A percentile compares a stretch with the other conserved stretches of the same genome.
phyloP scores from a whole-genome alignment of 2,888 invertebrate species.

The Galerucella pusilla region DNA sequence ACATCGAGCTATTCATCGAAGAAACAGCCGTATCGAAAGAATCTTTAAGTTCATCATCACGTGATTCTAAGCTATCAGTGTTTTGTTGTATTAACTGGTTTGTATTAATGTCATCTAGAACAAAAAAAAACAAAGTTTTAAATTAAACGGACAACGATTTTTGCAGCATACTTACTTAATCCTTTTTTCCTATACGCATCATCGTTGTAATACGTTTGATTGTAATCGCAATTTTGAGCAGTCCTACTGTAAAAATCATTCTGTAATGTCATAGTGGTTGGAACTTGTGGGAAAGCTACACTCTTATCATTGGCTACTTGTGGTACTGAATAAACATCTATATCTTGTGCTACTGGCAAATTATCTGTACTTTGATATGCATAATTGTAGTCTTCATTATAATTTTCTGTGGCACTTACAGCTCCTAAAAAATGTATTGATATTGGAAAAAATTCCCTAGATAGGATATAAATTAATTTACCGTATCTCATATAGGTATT shows the following conservation, averaged over 20 bases:
- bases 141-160: background rate
- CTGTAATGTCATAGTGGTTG: constrained; percentile 43
- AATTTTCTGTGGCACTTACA: constrained; percentile 64
- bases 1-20: constrained; percentile 63
- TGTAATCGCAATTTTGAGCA: constrained; percentile 55
- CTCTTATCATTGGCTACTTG: constrained; percentile 43
- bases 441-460: background rate
- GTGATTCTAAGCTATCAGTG: constrained; percentile 69
- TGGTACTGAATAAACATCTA: constrained; percentile 41
- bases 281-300: constrained; percentile 38
- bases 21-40: constrained; percentile 70
- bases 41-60: constrained; percentile 69
- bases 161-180: constrained; percentile 18
- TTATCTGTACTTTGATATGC: constrained; percentile 76
- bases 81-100: constrained; percentile 62
- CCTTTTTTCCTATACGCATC: constrained; percentile 31
- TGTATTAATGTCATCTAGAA: constrained; percentile 56
- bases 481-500: constrained; percentile 61
- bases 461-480: background rate
- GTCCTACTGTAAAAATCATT: constrained; percentile 56
- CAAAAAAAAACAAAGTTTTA: constrained; percentile 38
- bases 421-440: constrained; percentile 47
- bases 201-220: constrained; percentile 41
- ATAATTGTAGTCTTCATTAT: constrained; percentile 78
- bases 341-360: constrained; percentile 62